A percentile compares a stretch with the other conserved stretches of the same genome.
phyloP scores from a whole-genome alignment of 2,113 vertebrate species.

The Meleagris gallopavo region DNA sequence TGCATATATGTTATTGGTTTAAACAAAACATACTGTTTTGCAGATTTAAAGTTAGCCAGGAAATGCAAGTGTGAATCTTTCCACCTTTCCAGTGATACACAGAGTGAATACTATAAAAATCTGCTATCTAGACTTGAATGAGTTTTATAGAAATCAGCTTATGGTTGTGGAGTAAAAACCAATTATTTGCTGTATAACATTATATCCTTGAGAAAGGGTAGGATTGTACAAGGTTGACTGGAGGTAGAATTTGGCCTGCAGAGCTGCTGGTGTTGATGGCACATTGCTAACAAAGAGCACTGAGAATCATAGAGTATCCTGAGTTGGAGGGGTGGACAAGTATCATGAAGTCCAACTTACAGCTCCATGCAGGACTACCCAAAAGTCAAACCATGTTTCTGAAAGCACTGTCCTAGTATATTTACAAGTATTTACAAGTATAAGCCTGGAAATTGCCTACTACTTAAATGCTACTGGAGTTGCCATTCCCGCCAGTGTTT shows the following conservation, averaged over 20 bases:
- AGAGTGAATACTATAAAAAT: background rate
- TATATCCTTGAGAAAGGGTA: background rate
- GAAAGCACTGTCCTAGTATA: background rate
- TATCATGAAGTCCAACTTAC: background rate
- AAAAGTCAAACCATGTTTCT: background rate
- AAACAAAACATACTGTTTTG: background rate
- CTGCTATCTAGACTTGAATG: background rate
- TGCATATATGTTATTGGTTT: background rate
- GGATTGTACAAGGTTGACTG: background rate
- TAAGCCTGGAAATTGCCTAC: background rate
- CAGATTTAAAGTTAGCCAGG: background rate
- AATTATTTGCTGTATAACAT: background rate
- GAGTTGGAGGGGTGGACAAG: background rate
- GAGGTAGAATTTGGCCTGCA: background rate
- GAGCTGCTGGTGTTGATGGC: background rate
- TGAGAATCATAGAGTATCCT: background rate
- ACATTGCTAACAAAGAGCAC: background rate
- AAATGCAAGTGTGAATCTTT: background rate
- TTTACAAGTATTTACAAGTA: too few relatives aligned
- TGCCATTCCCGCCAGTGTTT: too few relatives aligned
- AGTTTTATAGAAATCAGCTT: background rate
- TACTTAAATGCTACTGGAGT: background rate
- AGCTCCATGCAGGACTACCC: background rate
- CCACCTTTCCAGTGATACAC: background rate
- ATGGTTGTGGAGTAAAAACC: background rate